Conservation (phyloP, 2,113 vertebrate species). For the Syngnathus scovelli region DNA sequence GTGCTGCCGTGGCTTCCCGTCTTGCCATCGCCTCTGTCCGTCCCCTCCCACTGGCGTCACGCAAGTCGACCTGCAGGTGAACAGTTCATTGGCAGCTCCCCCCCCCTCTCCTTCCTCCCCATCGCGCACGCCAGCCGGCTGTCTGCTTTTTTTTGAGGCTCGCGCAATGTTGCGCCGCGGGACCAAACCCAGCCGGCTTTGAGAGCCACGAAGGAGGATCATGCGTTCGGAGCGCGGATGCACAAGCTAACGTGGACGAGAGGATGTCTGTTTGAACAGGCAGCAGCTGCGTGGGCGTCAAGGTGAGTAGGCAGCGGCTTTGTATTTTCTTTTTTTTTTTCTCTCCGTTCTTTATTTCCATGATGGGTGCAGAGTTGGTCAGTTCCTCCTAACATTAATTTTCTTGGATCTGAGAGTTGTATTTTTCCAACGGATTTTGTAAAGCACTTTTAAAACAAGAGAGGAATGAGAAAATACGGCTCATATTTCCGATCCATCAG, state of each 20-base stretch:
- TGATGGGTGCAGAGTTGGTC: not conserved
- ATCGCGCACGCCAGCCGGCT: not conserved
- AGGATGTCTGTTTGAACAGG: not conserved
- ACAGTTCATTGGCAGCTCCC: slow-evolving; percentile 7
- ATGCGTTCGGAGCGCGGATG: slow-evolving; percentile 12
- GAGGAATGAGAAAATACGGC: too few relatives aligned
- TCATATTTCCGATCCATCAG: not conserved
- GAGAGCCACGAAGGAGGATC: not conserved
- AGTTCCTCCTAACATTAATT: not conserved
- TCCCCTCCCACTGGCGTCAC: slow-evolving; percentile 34
- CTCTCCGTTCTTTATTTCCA: not conserved
- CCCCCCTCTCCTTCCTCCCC: not conserved
- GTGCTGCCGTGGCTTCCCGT: slow-evolving; percentile 7
- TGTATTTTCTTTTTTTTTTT: too few relatives aligned
- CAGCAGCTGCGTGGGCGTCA: slow-evolving; percentile 14
- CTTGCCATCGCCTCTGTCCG: slow-evolving; percentile 10
- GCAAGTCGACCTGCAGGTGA: slow-evolving; percentile 49
- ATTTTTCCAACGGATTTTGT: not conserved
- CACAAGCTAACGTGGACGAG: not conserved
- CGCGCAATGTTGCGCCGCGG: not conserved
- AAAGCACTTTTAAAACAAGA: not conserved
- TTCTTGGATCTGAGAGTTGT: not conserved
- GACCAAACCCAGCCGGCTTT: not conserved
- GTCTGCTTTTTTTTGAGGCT: not conserved
- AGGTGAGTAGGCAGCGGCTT: slow-evolving; percentile 33